phyloP scores from a whole-genome alignment of 2,113 vertebrate species.

The Proterorhinus semilunaris region DNA sequence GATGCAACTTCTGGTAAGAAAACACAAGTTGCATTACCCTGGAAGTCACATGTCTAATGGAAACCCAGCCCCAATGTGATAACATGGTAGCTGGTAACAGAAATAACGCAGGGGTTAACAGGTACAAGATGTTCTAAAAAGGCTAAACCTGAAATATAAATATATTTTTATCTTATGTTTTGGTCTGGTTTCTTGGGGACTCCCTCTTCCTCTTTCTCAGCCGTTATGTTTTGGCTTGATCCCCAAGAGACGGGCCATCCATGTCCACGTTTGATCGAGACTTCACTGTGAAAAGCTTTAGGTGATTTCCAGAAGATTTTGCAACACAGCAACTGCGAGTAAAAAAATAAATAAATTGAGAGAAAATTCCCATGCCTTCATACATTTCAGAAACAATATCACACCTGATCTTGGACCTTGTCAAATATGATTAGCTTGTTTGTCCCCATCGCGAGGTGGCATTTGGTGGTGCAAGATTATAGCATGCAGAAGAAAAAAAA shows the following conservation, averaged over 20 bases:
- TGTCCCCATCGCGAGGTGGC: conserved; percentile 60
- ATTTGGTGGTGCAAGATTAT: conserved; percentile 64
- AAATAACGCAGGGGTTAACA: conserved; percentile 30
- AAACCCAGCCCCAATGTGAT: conserved; percentile 58
- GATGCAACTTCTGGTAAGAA: conserved; percentile 74
- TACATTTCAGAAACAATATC: not conserved
- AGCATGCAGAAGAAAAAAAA: conserved; percentile 32
- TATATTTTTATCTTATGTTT: not conserved
- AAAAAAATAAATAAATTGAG: not conserved
- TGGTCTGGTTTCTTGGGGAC: not conserved
- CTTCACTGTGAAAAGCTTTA: conserved; percentile 5
- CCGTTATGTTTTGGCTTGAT: conserved; percentile 43
- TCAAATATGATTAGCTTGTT: conserved; percentile 46
- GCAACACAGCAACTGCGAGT: conserved; percentile 42
- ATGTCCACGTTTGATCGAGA: conserved; percentile 46
- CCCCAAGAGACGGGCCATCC: conserved; percentile 54
- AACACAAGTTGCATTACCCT: conserved; percentile 69
- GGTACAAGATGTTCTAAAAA: not conserved
- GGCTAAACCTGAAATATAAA: not conserved
- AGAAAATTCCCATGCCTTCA: conserved; percentile 1
- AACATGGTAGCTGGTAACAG: conserved; percentile 61
- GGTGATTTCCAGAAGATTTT: conserved; percentile 56
- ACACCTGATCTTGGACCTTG: not conserved
- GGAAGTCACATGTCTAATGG: conserved; percentile 78
- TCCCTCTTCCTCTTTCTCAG: conserved; percentile 52